Conservation (phyloP, 1,140 invertebrate species). For the Trichonephila inaurata region DNA sequence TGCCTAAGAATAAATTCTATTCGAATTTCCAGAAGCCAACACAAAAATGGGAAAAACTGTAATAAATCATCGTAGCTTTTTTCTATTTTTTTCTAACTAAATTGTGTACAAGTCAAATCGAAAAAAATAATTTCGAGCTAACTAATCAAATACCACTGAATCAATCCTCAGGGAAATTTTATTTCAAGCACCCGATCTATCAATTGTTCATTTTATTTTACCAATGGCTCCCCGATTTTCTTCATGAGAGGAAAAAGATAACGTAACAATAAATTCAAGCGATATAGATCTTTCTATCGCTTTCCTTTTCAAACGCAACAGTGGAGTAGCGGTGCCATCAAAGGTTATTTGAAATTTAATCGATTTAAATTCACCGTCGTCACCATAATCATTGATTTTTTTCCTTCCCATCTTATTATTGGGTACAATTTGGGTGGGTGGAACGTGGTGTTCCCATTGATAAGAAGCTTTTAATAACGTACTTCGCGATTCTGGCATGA, state of each 20-base stretch:
- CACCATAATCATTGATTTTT: constrained; percentile 67
- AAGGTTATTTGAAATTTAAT: constrained; percentile 74
- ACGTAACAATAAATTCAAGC: constrained; percentile 57
- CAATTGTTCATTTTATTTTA: background rate
- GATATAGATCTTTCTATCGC: constrained; percentile 54
- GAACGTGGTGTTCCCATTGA: constrained; percentile 21
- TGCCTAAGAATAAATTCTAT: too few species aligned
- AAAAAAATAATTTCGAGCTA: background rate
- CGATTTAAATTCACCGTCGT: constrained; percentile 72
- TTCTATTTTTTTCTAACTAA: too few species aligned
- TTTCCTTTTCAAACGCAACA: constrained; percentile 54
- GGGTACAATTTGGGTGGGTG: constrained; percentile 12
- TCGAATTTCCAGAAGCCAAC: too few species aligned
- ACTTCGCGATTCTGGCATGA: constrained; percentile 46
- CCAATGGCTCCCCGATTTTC: background rate
- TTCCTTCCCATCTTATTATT: background rate
- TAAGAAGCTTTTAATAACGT: constrained; percentile 74
- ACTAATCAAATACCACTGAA: background rate
- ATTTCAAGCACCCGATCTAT: background rate
- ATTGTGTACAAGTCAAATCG: background rate
- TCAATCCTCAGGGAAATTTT: background rate
- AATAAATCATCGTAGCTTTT: too few species aligned
- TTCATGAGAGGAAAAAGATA: constrained; percentile 3
- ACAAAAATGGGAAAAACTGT: too few species aligned
- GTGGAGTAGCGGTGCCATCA: constrained; percentile 40